phyloP scores from a whole-genome alignment of 2,113 vertebrate species.

The Oncorhynchus masou region DNA sequence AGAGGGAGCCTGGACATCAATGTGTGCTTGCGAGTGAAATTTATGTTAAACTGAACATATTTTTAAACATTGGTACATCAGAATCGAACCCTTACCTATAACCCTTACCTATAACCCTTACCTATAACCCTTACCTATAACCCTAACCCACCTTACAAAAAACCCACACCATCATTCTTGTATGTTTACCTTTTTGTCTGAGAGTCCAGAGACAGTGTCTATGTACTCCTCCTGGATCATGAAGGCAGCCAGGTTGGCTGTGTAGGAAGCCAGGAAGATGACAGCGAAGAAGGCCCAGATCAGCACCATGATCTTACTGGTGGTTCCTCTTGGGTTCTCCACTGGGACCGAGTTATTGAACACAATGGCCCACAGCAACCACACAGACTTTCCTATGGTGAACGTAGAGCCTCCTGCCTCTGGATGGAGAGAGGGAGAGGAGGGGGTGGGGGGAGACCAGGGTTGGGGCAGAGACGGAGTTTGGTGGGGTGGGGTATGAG shows the following conservation, averaged over 20 bases:
- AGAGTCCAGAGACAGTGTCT: constrained; percentile 92
- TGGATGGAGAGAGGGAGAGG: constrained; percentile 42
- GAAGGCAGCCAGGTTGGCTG: constrained; percentile 92
- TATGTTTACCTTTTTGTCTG: constrained; percentile 85
- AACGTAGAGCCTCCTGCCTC: constrained; percentile 85
- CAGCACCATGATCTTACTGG: constrained; percentile 97
- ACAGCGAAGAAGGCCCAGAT: constrained; percentile 97
- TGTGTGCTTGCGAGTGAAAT: too few relatives aligned
- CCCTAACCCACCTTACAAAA: too few relatives aligned
- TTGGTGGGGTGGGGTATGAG: neutral
- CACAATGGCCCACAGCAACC: constrained; percentile 88
- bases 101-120: too few relatives aligned
- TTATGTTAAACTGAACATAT: too few relatives aligned
- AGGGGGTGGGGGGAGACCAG: neutral
- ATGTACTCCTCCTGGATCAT: constrained; percentile 98
- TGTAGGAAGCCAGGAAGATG: constrained; percentile 96
- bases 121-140: too few relatives aligned
- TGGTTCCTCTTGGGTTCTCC: constrained; percentile 93
- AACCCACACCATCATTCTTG: neutral
- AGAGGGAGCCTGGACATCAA: too few relatives aligned
- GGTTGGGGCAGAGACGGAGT: neutral
- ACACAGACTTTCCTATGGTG: constrained; percentile 93
- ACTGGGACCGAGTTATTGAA: constrained; percentile 97
- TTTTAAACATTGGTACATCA: too few relatives aligned
- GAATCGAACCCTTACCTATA: too few relatives aligned